Evolutionary conservation across 2,797 vertebrate species (phyloP), one percentile per base, ranked within the genome.

Genomic region (Loris lydekkerianus): DNA sequence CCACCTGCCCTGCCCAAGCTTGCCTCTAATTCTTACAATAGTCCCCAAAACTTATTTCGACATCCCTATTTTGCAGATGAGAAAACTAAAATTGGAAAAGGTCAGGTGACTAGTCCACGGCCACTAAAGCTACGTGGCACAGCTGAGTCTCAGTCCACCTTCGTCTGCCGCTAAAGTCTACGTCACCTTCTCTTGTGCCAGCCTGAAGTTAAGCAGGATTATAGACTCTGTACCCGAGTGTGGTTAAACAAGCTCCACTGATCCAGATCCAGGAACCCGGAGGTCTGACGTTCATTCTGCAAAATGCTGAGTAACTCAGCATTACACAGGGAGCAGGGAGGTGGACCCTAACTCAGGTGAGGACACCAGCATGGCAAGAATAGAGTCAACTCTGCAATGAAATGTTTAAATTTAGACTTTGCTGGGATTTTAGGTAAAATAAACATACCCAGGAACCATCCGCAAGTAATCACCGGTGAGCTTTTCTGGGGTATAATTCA

Each of bases 401-500:
- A 63, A 76, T 77, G 31, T 77, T 87, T 70, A 61, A 43, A 93
- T 40, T 90, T 78, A 72, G n/a, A 92, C 46, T 76, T 78, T 29
- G 7, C 34, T 95, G 61, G 56, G 17, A 61, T 61, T 94, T 89
- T 81, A 73, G 43, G 37, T 84, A 93, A 88, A 92, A 95, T 78
- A 88, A 94, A 65, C 29, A 72, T 21, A 63, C 10, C 10, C 65
- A 63, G 7, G 37, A 86, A 31, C 15, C n/a, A 69, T n/a, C 27
- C 31, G 80, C 56, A 90, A 56, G 61, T 46, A 82, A 60, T 73
- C 77, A 76, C 29, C 43, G 31, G 67, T 58, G 77, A 84, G 58
- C 76, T 70, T 63, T 87, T 84, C 46, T 70, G n/a, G 31, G 60
- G 31, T 49, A 6, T 69, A 82, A 80, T 77, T 89, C 94, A 78